A percentile compares a stretch with the other conserved stretches of the same genome.
phyloP scores from a whole-genome alignment of 2,797 vertebrate species.

The Mus spretus region DNA sequence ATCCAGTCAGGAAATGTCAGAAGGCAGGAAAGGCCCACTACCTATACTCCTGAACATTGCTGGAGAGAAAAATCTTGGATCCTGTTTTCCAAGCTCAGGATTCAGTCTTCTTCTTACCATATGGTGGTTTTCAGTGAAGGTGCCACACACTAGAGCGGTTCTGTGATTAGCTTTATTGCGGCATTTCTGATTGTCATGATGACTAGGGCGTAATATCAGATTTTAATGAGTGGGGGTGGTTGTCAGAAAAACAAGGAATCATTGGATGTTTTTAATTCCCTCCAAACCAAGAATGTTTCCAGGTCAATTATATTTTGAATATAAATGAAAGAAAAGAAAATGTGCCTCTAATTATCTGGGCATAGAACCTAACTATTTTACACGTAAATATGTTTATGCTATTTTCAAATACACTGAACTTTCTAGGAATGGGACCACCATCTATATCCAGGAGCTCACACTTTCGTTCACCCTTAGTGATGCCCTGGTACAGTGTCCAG shows the following conservation, averaged over 20 bases:
- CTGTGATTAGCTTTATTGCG: neutral
- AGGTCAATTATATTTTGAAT: neutral
- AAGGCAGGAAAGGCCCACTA: neutral
- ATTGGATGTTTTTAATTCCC: neutral
- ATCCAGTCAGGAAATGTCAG: neutral
- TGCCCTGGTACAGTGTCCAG: neutral
- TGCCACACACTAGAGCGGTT: neutral
- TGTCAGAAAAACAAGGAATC: neutral
- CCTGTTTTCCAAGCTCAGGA: conserved; percentile 29
- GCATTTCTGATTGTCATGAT: neutral
- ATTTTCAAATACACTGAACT: neutral
- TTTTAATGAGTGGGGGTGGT: neutral
- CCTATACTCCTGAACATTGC: neutral
- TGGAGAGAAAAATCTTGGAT: neutral
- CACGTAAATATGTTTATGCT: neutral
- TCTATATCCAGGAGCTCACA: neutral
- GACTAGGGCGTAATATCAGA: neutral
- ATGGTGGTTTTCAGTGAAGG: neutral
- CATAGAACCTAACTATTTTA: neutral
- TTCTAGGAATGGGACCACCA: neutral
- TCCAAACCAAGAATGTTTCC: neutral
- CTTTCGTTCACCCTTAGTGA: neutral
- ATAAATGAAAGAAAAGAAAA: neutral
- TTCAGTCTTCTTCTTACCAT: neutral
- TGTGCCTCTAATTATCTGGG: neutral